Conservation (phyloP, 2,113 vertebrate genomes). For the Uria lomvia region DNA sequence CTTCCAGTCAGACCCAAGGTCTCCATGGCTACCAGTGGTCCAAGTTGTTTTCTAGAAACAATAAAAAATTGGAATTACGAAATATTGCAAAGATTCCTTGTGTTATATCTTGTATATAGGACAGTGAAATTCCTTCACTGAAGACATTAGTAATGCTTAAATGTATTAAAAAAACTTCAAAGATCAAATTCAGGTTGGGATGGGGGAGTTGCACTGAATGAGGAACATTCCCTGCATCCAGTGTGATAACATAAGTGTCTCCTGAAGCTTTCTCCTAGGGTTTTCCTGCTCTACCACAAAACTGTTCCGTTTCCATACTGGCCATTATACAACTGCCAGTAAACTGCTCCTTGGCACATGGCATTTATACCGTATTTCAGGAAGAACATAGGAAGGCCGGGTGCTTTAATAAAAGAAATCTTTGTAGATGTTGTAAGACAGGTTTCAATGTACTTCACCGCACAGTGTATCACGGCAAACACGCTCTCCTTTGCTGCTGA, state of each 20-base stretch:
- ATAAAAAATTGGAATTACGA: background rate
- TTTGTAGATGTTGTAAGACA: background rate
- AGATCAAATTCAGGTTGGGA: background rate
- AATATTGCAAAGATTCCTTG: background rate
- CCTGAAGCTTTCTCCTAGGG: background rate
- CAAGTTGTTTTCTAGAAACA: background rate
- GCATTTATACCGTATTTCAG: background rate
- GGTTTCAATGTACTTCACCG: background rate
- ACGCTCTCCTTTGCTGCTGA: background rate
- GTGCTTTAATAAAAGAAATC: background rate
- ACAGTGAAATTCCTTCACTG: background rate
- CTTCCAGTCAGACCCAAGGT: background rate
- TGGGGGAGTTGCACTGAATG: background rate
- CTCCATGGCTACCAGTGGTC: background rate
- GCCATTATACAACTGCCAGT: background rate
- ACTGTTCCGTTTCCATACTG: fast-evolving
- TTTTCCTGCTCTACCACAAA: background rate
- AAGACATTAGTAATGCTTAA: background rate
- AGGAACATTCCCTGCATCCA: background rate
- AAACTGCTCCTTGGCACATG: background rate
- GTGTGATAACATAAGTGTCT: fast-evolving
- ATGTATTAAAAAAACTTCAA: fast-evolving
- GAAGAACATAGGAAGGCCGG: background rate
- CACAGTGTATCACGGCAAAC: background rate
- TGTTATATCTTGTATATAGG: fast-evolving